These are phyloP conservation scores for Tinea trinotella DNA, from an alignment of 2,888 invertebrate species.

Conservation along the genomic window DNA sequence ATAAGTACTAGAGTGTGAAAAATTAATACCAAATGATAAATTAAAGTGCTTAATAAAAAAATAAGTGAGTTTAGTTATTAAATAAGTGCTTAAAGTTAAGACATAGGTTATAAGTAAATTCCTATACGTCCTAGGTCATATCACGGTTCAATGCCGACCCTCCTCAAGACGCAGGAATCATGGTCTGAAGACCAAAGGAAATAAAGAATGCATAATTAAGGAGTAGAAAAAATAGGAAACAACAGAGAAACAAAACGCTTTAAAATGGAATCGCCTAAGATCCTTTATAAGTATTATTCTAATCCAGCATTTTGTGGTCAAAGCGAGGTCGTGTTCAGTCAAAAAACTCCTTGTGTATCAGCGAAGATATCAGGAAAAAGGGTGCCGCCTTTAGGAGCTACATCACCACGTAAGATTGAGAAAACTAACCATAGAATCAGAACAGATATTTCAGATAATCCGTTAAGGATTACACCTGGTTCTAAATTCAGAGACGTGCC, in stretches of 20 bases:
- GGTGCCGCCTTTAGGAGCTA: slow-evolving; percentile 61
- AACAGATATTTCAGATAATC: slow-evolving; percentile 65
- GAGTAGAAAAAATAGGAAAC: too few relatives aligned
- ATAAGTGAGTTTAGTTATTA: slow-evolving; percentile 12
- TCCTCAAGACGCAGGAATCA: slow-evolving; percentile 33
- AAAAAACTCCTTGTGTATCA: slow-evolving; percentile 47
- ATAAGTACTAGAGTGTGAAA: too few relatives aligned
- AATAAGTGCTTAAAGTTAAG: slow-evolving; percentile 12
- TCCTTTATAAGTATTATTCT: slow-evolving; percentile 77
- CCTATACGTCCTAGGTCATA: background rate
- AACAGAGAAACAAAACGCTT: background rate
- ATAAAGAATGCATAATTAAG: too few relatives aligned
- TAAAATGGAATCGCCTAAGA: slow-evolving; percentile 65
- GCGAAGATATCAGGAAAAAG: slow-evolving; percentile 39
- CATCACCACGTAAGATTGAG: slow-evolving; percentile 56
- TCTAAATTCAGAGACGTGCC: slow-evolving; percentile 45
- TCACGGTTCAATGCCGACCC: slow-evolving; percentile 39
- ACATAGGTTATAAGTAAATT: background rate
- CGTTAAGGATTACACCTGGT: slow-evolving; percentile 48
- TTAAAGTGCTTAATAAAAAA: slow-evolving; percentile 22
- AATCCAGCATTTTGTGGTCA: slow-evolving; percentile 87
- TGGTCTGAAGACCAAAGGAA: slow-evolving; percentile 34
- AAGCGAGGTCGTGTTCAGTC: slow-evolving; percentile 74
- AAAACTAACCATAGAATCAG: slow-evolving; percentile 50
- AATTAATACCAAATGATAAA: too few relatives aligned